Conservation (phyloP, 1,140 invertebrate species). For the Bombus waltoni region DNA sequence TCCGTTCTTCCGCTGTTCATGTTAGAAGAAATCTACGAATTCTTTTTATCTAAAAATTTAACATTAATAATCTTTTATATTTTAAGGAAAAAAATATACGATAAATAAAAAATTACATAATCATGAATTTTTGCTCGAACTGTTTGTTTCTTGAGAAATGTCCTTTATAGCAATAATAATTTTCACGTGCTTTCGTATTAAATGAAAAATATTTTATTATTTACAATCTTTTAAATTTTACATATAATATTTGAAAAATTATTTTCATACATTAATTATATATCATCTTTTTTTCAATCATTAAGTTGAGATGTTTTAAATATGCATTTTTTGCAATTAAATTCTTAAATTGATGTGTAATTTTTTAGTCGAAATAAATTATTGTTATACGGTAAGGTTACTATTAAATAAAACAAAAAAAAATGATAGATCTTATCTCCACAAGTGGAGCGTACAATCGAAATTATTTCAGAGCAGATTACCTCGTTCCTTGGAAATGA, state of each 20-base stretch:
- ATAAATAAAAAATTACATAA: constrained; percentile 1
- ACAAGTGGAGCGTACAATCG: not conserved
- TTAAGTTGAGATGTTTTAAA: constrained; percentile 5
- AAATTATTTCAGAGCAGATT: constrained; percentile 56
- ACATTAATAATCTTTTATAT: not conserved
- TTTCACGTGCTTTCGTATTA: not conserved
- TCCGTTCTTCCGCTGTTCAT: constrained; percentile 56
- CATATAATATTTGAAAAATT: not conserved
- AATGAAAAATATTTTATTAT: constrained; percentile 14
- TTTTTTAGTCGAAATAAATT: not conserved
- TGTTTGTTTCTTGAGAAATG: not conserved
- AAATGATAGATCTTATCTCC: not conserved
- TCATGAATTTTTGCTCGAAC: not conserved
- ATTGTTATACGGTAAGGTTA: not conserved
- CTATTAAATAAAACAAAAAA: constrained; percentile 1
- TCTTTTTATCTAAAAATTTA: constrained; percentile 24
- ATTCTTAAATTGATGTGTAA: not conserved
- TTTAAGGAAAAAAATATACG: constrained; percentile 3
- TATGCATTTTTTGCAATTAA: not conserved
- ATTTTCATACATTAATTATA: not conserved
- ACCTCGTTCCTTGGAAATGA: constrained; percentile 68
- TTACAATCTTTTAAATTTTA: not conserved
- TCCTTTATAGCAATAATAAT: too few species aligned
- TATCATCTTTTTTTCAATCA: not conserved
- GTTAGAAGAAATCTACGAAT: constrained; percentile 16